These are phyloP conservation scores for Sminthurides aquaticus DNA, from an alignment of 2,888 invertebrate species.

Conservation along the genomic window DNA sequence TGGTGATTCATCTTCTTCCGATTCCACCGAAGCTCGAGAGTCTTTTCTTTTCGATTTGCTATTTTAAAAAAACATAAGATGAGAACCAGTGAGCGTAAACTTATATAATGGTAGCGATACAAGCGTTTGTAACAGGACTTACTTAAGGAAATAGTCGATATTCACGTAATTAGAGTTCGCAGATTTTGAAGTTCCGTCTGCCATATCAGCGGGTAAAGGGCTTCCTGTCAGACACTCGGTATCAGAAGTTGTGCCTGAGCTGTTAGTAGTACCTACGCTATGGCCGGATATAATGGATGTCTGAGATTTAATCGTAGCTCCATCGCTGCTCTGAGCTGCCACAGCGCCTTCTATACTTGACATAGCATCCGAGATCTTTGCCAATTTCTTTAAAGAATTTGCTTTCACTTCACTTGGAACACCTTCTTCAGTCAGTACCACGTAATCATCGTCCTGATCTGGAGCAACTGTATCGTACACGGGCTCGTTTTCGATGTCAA, in stretches of 20 bases:
- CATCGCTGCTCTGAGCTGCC: constrained; percentile 28
- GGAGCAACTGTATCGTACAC: constrained; percentile 54
- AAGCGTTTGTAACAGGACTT: constrained; percentile 47
- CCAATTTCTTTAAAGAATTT: constrained; percentile 32
- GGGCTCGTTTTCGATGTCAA: constrained; percentile 36
- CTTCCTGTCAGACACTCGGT: constrained; percentile 43
- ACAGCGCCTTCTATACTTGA: constrained; percentile 30
- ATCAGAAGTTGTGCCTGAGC: constrained; percentile 44
- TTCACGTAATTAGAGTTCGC: constrained; percentile 89
- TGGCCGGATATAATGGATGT: constrained; percentile 44
- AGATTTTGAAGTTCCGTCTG: constrained; percentile 45
- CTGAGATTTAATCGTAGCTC: constrained; percentile 43
- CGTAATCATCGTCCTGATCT: constrained; percentile 59
- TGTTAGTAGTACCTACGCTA: constrained; percentile 42
- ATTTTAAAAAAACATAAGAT: constrained; percentile 2
- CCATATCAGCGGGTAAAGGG: constrained; percentile 41
- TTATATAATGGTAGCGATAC: background rate
- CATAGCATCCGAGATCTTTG: constrained; percentile 14
- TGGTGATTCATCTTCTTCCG: constrained; percentile 48
- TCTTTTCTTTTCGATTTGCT: constrained; percentile 41
- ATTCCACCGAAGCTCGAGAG: constrained; percentile 40
- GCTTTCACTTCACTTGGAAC: constrained; percentile 28
- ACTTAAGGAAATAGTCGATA: constrained; percentile 85
- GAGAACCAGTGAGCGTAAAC: background rate
- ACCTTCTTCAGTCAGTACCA: constrained; percentile 53